Conservation (phyloP, 2,888 invertebrate species). For the Dicranocentrus wangi region DNA sequence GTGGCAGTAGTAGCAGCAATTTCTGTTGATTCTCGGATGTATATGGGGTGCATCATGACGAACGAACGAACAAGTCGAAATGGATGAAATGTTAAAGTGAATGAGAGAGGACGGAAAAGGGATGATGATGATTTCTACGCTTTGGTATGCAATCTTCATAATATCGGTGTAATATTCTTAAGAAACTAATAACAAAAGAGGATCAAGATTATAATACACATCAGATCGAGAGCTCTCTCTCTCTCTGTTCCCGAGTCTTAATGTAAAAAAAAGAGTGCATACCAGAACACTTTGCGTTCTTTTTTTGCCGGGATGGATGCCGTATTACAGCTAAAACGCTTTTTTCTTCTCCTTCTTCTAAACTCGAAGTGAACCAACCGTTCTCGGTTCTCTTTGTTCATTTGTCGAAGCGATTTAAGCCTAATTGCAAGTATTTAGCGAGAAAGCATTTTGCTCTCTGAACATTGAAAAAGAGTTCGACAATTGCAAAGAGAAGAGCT, state of each 20-base stretch:
- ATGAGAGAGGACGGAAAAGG: constrained; percentile 6
- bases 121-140: constrained; percentile 36
- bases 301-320: too few species aligned
- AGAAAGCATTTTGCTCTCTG: constrained; percentile 24
- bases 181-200: constrained; percentile 2
- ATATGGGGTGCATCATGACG: constrained; percentile 16
- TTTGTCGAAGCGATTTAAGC: constrained; percentile 61
- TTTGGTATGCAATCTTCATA: constrained; percentile 46
- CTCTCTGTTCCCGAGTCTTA: background rate
- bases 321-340: too few species aligned
- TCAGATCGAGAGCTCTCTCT: background rate
- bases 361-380: constrained; percentile 36
- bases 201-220: background rate
- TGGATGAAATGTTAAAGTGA: constrained; percentile 46
- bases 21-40: constrained; percentile 13
- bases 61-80: constrained; percentile 6
- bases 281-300: too few species aligned
- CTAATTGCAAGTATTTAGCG: constrained; percentile 64
- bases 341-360: too few species aligned
- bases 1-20: background rate
- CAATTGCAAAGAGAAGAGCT: too few species aligned
- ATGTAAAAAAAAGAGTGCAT: too few species aligned
- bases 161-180: constrained; percentile 22
- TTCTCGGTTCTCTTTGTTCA: constrained; percentile 60
- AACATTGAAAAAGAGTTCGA: too few species aligned